Evolutionary conservation across 2,113 vertebrate species (phyloP).

Genomic region (Crotalus horridus): DNA sequence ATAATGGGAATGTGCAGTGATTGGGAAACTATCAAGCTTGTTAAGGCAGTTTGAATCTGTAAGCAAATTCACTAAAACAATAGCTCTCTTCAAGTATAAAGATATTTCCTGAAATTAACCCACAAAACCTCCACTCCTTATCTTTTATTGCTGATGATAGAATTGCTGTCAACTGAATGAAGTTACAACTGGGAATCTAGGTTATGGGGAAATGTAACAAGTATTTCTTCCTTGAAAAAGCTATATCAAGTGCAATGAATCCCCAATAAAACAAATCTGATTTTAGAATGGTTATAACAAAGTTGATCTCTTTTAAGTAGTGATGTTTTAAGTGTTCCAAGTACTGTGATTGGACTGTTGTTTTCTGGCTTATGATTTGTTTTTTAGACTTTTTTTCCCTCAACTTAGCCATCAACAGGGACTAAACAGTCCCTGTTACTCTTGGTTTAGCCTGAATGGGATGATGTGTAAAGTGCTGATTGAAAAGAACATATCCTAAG

Average conservation of each 20-base stretch:
- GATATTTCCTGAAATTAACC: not conserved
- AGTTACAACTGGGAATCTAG: not conserved
- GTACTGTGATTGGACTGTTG: not conserved
- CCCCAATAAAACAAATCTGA: not conserved
- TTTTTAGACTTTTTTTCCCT: not conserved
- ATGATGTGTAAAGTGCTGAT: not conserved
- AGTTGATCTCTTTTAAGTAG: not conserved
- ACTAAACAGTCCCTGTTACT: not conserved
- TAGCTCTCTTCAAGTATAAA: not conserved
- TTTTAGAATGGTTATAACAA: not conserved
- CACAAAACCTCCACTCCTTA: not conserved
- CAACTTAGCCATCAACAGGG: not conserved
- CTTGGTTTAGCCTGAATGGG: not conserved
- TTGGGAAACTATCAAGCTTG: not conserved
- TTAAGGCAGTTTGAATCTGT: not conserved
- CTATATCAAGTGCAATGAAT: not conserved
- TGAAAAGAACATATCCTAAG: not conserved
- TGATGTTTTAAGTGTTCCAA: not conserved
- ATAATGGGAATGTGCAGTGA: not conserved
- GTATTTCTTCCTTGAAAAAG: not conserved
- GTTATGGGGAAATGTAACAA: not conserved
- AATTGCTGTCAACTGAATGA: not conserved
- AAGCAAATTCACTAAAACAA: constrained; percentile 1
- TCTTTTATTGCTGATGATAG: not conserved
- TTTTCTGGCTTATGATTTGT: not conserved